These are phyloP conservation scores for Drosophila burlai DNA, from an alignment of 1,140 invertebrate genomes.

Conservation along the genomic window DNA sequence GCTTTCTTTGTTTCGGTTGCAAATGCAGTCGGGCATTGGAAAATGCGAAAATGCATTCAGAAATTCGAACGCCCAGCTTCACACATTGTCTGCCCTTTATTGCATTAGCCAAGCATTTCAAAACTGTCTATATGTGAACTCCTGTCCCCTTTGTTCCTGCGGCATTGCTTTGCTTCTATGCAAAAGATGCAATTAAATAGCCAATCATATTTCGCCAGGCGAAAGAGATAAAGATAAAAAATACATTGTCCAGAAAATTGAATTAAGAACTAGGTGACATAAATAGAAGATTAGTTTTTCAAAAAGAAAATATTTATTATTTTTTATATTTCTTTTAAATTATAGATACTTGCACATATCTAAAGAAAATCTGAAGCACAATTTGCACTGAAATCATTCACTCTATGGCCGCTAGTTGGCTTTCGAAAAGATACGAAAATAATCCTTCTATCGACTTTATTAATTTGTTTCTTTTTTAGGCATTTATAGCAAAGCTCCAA, in stretches of 20 bases:
- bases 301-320: background rate
- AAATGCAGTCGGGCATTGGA: slow-evolving; percentile 52
- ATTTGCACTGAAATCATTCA: too few species aligned
- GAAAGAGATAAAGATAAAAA: background rate
- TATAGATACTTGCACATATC: background rate
- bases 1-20: slow-evolving; percentile 59
- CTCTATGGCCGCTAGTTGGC: too few species aligned
- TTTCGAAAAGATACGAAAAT: too few species aligned
- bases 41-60: slow-evolving; percentile 75
- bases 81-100: slow-evolving; percentile 80
- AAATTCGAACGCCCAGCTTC: slow-evolving; percentile 77
- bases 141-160: slow-evolving; percentile 20
- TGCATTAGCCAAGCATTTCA: slow-evolving; percentile 60
- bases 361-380: background rate
- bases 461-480: too few species aligned
- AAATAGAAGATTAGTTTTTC: background rate
- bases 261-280: background rate
- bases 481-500: too few species aligned
- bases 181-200: slow-evolving; percentile 29
- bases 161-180: slow-evolving; percentile 6
- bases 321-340: background rate
- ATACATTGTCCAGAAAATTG: background rate
- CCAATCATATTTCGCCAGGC: background rate
- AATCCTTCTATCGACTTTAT: too few species aligned
- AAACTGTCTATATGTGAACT: slow-evolving; percentile 13